Evolutionary conservation across 2,113 vertebrate genomes (phyloP).

Genomic region (Semnornis frantzii): DNA sequence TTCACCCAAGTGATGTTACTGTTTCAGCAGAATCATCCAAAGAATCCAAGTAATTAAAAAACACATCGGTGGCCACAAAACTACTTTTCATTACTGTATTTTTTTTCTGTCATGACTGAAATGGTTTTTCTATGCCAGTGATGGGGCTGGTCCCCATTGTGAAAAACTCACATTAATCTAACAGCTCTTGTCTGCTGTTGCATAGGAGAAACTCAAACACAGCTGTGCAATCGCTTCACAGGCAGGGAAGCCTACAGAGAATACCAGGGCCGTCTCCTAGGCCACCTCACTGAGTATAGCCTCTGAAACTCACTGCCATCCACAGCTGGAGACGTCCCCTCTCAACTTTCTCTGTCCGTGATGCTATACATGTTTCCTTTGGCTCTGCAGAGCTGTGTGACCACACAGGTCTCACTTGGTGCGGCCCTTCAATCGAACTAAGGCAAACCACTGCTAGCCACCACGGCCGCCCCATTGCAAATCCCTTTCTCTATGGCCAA

Average conservation of each 20-base stretch:
- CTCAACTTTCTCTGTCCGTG: fast-evolving
- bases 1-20: background rate
- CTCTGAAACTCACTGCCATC: fast-evolving
- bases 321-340: fast-evolving
- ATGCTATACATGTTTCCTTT: fast-evolving
- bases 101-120: background rate
- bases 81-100: background rate
- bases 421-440: background rate
- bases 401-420: fast-evolving
- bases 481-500: fast-evolving
- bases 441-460: background rate
- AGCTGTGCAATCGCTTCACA: fast-evolving
- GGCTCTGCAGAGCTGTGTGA: fast-evolving
- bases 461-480: background rate
- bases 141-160: background rate
- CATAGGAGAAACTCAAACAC: too few relatives aligned
- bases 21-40: background rate
- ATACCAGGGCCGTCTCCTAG: fast-evolving
- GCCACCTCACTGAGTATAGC: too few relatives aligned
- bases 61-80: background rate
- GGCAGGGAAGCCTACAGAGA: fast-evolving
- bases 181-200: too few relatives aligned
- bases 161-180: fast-evolving
- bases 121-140: background rate
- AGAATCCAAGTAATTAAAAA: background rate